A percentile compares a stretch with the other conserved stretches of the same genome.
phyloP scores from a whole-genome alignment of 2,797 vertebrate genomes.

The Poeciliopsis paucimaculata region DNA sequence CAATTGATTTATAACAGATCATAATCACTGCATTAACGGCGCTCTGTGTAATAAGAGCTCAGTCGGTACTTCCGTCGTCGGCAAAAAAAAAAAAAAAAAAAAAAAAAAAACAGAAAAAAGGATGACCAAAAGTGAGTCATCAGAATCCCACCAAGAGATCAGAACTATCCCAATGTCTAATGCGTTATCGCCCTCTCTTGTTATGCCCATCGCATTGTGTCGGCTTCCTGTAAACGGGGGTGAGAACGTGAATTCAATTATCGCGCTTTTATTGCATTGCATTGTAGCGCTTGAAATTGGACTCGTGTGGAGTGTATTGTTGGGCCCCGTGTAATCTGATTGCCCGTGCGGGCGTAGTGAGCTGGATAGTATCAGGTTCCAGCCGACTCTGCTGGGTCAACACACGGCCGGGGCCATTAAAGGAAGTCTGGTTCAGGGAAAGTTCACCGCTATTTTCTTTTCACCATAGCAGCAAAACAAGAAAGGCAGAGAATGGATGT shows the following conservation, averaged over 20 bases:
- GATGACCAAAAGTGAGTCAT: conserved; percentile 68
- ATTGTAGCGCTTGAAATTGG: conserved; percentile 86
- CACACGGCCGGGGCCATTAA: conserved; percentile 91
- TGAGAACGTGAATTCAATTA: conserved; percentile 89
- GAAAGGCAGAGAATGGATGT: conserved; percentile 80
- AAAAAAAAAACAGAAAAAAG: background rate
- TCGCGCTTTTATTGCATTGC: conserved; percentile 88
- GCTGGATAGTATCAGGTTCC: conserved; percentile 95
- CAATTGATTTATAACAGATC: conserved; percentile 82
- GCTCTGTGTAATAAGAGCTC: conserved; percentile 79
- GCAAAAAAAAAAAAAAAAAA: conserved; percentile 24
- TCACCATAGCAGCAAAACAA: conserved; percentile 91
- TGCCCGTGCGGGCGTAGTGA: conserved; percentile 91
- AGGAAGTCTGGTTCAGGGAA: conserved; percentile 97
- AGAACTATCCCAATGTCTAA: conserved; percentile 60
- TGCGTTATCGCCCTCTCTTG: conserved; percentile 67
- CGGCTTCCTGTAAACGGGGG: conserved; percentile 87
- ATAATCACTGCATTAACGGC: conserved; percentile 80
- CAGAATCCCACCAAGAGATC: conserved; percentile 68
- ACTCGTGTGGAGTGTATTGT: conserved; percentile 89
- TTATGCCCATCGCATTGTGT: conserved; percentile 71
- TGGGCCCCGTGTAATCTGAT: conserved; percentile 93
- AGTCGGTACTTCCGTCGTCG: conserved; percentile 70
- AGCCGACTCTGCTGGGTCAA: conserved; percentile 92
- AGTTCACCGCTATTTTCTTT: conserved; percentile 99